A percentile compares a stretch with the other conserved stretches of the same genome.
Conservation (phyloP, 2,113 vertebrate genomes). For the Sylvia atricapilla region DNA sequence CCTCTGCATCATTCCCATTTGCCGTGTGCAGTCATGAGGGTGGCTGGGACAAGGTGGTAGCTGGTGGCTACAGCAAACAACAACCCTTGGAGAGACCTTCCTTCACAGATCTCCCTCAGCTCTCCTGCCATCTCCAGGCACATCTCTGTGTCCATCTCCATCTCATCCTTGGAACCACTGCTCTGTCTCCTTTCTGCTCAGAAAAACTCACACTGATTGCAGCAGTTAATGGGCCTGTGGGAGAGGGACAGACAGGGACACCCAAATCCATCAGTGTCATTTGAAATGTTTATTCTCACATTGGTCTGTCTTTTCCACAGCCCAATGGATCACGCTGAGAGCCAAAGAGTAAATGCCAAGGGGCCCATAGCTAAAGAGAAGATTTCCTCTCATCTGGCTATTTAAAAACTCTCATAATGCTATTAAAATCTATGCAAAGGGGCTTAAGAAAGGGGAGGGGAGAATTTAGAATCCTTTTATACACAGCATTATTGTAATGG, state of each 20-base stretch:
- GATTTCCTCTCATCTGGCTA: not conserved
- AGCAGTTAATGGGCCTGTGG: accelerated
- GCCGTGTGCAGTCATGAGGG: not conserved
- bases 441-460: accelerated
- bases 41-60: not conserved
- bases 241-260: not conserved
- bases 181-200: not conserved
- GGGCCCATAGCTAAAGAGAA: not conserved
- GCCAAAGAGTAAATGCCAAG: not conserved
- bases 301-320: not conserved
- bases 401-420: not conserved
- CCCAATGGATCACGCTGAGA: not conserved
- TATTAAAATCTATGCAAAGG: not conserved
- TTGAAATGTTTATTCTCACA: not conserved
- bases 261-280: not conserved
- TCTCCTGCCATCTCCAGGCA: not conserved
- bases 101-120: not conserved
- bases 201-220: not conserved
- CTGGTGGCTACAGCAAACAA: not conserved
- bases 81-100: not conserved
- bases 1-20: not conserved
- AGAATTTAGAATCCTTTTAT: not conserved
- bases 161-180: not conserved
- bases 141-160: not conserved
- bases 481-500: not conserved